These are phyloP conservation scores for Drosophila planitibia DNA, from an alignment of 2,888 invertebrate species.

Conservation along the genomic window DNA sequence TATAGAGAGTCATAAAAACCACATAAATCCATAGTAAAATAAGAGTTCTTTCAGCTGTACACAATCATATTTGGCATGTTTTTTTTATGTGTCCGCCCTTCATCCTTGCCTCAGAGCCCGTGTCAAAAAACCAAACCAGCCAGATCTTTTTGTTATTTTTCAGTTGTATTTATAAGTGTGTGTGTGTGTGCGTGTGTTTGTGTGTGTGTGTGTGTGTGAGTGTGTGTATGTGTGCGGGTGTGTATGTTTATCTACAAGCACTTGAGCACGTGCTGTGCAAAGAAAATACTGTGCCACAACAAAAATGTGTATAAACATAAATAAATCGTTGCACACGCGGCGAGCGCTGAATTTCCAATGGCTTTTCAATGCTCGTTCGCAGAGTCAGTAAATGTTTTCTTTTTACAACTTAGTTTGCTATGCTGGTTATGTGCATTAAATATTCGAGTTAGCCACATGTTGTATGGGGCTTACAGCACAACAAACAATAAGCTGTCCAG, in stretches of 20 bases:
- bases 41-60: slow-evolving; percentile 13
- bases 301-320: slow-evolving; percentile 38
- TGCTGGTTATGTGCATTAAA: slow-evolving; percentile 18
- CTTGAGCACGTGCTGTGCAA: slow-evolving; percentile 77
- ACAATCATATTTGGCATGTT: slow-evolving; percentile 4
- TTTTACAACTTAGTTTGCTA: slow-evolving; percentile 3
- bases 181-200: slow-evolving; percentile 18
- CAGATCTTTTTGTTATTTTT: slow-evolving; percentile 10
- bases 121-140: slow-evolving; percentile 63
- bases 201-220: background rate
- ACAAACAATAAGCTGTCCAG: background rate
- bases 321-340: slow-evolving; percentile 53
- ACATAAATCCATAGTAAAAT: slow-evolving; percentile 40
- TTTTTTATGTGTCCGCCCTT: slow-evolving; percentile 42
- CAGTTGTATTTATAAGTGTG: slow-evolving; percentile 21
- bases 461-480: background rate
- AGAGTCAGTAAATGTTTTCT: slow-evolving; percentile 4
- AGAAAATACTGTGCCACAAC: slow-evolving; percentile 44
- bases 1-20: background rate
- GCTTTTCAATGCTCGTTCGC: slow-evolving; percentile 55
- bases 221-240: slow-evolving; percentile 2
- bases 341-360: slow-evolving; percentile 45
- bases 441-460: slow-evolving; percentile 2
- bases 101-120: slow-evolving; percentile 49
- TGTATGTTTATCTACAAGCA: slow-evolving; percentile 62